Percentiles rank a stretch among this genome's conserved stretches.
Conservation (phyloP, 2,113 vertebrate species). For the Paradoxurus hermaphroditus region DNA sequence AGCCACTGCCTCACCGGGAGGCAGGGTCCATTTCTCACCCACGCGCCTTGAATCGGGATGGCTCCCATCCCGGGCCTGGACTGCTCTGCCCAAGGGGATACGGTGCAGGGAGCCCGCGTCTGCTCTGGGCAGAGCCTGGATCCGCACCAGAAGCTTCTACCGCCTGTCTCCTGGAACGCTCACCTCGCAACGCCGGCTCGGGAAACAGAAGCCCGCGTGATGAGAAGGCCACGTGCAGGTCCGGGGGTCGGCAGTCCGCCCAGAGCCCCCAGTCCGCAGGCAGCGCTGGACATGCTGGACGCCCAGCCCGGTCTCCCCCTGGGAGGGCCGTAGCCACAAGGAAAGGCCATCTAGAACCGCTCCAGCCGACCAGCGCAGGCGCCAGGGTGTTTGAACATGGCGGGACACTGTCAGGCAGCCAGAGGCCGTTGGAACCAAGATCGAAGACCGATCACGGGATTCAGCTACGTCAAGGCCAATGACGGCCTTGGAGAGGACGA, state of each 20-base stretch:
- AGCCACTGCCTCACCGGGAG: too few species aligned
- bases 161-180: background rate
- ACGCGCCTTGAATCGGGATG: background rate
- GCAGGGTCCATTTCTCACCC: too few species aligned
- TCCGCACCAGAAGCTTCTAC: background rate
- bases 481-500: background rate
- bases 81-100: background rate
- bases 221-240: background rate
- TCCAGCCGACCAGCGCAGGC: background rate
- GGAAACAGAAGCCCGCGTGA: accelerated
- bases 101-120: background rate
- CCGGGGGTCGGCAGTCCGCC: background rate
- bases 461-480: background rate
- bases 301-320: background rate
- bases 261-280: background rate
- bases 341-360: background rate
- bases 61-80: background rate
- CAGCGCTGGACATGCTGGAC: background rate
- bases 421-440: background rate
- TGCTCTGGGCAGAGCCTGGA: background rate
- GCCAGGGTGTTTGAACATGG: background rate
- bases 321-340: background rate
- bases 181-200: background rate
- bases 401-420: too few species aligned
- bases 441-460: too few species aligned